Evolutionary conservation across 2,888 invertebrate genomes (phyloP).

Genomic region (Parapristionchus giblindavisi): DNA sequence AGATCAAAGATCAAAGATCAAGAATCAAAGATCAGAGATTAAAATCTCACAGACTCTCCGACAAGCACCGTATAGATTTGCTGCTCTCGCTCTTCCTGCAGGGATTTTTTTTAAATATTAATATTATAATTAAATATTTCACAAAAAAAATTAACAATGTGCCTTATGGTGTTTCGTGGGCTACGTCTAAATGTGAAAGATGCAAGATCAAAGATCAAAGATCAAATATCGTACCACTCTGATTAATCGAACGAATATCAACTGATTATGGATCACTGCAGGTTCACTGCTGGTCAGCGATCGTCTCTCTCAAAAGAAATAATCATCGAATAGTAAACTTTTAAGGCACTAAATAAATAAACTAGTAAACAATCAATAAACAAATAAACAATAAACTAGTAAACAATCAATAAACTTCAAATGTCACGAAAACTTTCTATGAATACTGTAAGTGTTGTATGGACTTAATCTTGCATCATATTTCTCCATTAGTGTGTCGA

Average conservation of each 20-base stretch:
- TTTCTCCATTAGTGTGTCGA: slow-evolving; percentile 17
- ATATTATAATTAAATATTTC: not conserved
- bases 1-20: not conserved
- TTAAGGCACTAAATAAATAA: no score
- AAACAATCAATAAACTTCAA: no score
- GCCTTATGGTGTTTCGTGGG: no score
- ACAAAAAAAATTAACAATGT: not conserved
- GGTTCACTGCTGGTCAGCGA: not conserved
- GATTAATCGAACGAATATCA: slow-evolving; percentile 12
- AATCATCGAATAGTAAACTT: no score
- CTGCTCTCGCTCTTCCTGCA: slow-evolving; percentile 25
- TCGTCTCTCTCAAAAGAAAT: not conserved
- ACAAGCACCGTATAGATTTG: slow-evolving; percentile 20
- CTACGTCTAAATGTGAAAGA: no score
- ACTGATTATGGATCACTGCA: not conserved
- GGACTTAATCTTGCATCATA: slow-evolving; percentile 21
- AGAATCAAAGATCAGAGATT: not conserved
- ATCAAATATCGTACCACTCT: no score
- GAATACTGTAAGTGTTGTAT: slow-evolving; percentile 17
- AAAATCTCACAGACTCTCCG: not conserved
- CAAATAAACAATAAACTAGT: no score
- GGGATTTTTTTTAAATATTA: not conserved
- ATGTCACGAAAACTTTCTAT: no score
- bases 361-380: no score
- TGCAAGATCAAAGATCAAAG: no score